Conservation (phyloP, 1,140 invertebrate genomes). For the Anagrus nilaparvatae region DNA sequence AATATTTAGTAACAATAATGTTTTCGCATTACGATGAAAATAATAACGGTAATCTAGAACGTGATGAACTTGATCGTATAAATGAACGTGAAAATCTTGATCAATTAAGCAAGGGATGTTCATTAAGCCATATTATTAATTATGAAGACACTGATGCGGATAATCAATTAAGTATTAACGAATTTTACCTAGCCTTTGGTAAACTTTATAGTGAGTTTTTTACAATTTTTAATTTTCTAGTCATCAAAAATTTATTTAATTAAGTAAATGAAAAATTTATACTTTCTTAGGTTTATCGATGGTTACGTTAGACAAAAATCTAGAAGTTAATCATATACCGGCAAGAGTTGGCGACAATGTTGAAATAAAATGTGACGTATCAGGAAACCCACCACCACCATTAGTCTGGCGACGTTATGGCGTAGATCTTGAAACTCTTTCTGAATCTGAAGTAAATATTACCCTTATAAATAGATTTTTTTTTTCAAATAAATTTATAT, state of each 20-base stretch:
- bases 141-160: conserved; percentile 63
- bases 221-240: background rate
- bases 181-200: conserved; percentile 70
- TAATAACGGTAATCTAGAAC: conserved; percentile 57
- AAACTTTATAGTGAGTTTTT: conserved; percentile 58
- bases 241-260: background rate
- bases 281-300: conserved; percentile 54
- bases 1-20: conserved; percentile 66
- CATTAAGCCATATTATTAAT: conserved; percentile 55
- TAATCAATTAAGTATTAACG: conserved; percentile 56
- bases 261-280: conserved; percentile 7
- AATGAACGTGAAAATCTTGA: conserved; percentile 53
- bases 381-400: conserved; percentile 57
- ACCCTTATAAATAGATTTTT: background rate
- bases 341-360: conserved; percentile 67
- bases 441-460: conserved; percentile 47
- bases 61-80: conserved; percentile 56
- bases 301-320: conserved; percentile 60
- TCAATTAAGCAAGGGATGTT: conserved; percentile 55
- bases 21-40: conserved; percentile 71
- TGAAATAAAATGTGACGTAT: conserved; percentile 71
- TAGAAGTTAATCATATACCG: conserved; percentile 59
- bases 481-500: background rate
- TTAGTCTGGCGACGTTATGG: conserved; percentile 65
- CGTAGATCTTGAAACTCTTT: conserved; percentile 52